Conservation (phyloP, 2,888 invertebrate genomes). For the Stratiomys singularior region DNA sequence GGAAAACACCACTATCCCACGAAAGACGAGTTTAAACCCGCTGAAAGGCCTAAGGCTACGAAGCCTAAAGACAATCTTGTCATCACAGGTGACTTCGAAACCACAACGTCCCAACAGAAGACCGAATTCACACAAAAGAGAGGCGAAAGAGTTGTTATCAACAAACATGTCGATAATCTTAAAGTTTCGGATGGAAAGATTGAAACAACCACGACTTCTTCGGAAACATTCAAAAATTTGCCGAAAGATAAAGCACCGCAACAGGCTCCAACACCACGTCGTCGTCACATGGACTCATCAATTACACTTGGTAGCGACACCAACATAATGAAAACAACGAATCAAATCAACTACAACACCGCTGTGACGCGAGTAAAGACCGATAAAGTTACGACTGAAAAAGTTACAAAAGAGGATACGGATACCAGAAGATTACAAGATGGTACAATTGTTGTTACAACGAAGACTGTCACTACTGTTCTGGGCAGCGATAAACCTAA, state of each 20-base stretch:
- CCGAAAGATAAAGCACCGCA: conserved; percentile 61
- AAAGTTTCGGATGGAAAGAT: conserved; percentile 67
- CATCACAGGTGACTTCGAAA: conserved; percentile 57
- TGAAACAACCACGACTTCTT: conserved; percentile 68
- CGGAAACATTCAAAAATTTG: conserved; percentile 68
- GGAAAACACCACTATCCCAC: conserved; percentile 55
- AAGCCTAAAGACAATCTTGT: conserved; percentile 71
- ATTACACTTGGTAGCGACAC: conserved; percentile 72
- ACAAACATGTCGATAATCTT: conserved; percentile 61
- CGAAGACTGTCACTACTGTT: conserved; percentile 66
- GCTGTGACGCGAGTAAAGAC: conserved; percentile 65
- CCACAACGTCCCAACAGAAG: conserved; percentile 49
- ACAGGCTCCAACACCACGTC: conserved; percentile 65
- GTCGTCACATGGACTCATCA: conserved; percentile 75
- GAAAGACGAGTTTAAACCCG: conserved; percentile 63
- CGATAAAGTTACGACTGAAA: conserved; percentile 60
- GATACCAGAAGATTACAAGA: conserved; percentile 67
- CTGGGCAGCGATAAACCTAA: conserved; percentile 60
- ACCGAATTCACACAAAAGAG: conserved; percentile 70
- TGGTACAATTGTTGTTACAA: conserved; percentile 68
- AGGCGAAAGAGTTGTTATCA: conserved; percentile 61
- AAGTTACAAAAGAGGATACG: conserved; percentile 56
- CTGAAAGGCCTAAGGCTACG: conserved; percentile 64
- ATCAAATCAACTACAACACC: conserved; percentile 70
- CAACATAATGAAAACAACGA: conserved; percentile 68